Conservation (phyloP, 2,888 invertebrate species). For the Dichetophora obliterata region DNA sequence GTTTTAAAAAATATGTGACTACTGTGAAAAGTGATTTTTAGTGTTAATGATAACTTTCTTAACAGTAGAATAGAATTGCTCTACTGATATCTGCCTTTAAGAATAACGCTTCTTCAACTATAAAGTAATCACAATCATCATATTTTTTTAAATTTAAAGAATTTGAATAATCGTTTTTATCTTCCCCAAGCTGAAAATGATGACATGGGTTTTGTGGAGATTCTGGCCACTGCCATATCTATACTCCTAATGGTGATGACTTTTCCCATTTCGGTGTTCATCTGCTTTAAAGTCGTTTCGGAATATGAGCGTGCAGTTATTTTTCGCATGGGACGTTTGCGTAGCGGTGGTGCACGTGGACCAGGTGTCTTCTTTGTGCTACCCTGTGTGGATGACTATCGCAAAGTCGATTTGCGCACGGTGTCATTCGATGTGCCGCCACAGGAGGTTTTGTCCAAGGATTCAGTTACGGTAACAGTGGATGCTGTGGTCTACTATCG, state of each 20-base stretch:
- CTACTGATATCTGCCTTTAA: too few relatives aligned
- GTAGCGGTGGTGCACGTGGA: constrained; percentile 69
- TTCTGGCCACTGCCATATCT: constrained; percentile 80
- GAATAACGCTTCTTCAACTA: too few relatives aligned
- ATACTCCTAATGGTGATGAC: constrained; percentile 81
- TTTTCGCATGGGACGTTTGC: constrained; percentile 85
- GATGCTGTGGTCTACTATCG: constrained; percentile 91
- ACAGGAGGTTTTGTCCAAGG: constrained; percentile 95
- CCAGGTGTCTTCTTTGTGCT: constrained; percentile 94
- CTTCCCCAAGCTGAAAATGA: constrained; percentile 72
- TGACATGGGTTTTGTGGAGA: constrained; percentile 80
- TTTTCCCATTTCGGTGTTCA: constrained; percentile 85
- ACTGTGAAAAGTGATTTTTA: too few relatives aligned
- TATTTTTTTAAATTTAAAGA: too few relatives aligned
- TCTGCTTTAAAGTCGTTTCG: constrained; percentile 89
- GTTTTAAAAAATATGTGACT: too few relatives aligned
- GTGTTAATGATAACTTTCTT: too few relatives aligned
- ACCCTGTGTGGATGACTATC: constrained; percentile 93
- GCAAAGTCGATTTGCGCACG: constrained; percentile 92
- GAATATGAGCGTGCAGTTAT: constrained; percentile 92
- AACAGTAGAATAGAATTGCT: too few relatives aligned
- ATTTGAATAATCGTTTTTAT: not conserved
- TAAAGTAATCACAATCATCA: too few relatives aligned
- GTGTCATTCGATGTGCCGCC: constrained; percentile 97
- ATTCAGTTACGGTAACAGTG: constrained; percentile 94